These are phyloP conservation scores for Strigamia transsilvanica DNA, from an alignment of 2,888 invertebrate genomes.

Conservation along the genomic window DNA sequence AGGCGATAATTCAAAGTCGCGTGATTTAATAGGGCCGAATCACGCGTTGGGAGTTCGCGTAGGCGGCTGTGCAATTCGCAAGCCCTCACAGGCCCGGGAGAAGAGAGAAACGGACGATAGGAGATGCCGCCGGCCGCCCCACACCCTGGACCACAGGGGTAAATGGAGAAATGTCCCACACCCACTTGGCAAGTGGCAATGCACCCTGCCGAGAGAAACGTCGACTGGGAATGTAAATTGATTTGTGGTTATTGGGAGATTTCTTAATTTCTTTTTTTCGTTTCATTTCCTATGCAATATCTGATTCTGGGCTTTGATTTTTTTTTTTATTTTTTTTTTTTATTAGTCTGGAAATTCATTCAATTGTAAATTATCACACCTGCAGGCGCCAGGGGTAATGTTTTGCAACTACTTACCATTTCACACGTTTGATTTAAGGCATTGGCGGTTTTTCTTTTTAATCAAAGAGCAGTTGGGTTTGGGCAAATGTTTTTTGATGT, in stretches of 20 bases:
- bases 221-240: constrained; percentile 40
- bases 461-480: constrained; percentile 5
- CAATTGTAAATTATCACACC: constrained; percentile 45
- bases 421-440: constrained; percentile 35
- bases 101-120: constrained; percentile 32
- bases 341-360: background rate
- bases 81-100: constrained; percentile 28
- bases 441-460: constrained; percentile 26
- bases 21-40: constrained; percentile 45
- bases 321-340: background rate
- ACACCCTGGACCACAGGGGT: constrained; percentile 49
- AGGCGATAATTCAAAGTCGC: constrained; percentile 40
- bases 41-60: constrained; percentile 39
- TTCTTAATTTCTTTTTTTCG: constrained; percentile 1
- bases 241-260: constrained; percentile 40
- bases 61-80: constrained; percentile 26
- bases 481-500: background rate
- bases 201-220: constrained; percentile 40
- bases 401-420: constrained; percentile 37
- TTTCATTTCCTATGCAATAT: background rate
- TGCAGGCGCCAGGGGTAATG: background rate
- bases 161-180: constrained; percentile 37
- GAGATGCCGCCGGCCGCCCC: constrained; percentile 45
- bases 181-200: constrained; percentile 48
- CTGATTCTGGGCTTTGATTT: background rate